Base-by-base conservation (phyloP, 2,797 vertebrate genomes). In the Valencia hispanica region DNA sequence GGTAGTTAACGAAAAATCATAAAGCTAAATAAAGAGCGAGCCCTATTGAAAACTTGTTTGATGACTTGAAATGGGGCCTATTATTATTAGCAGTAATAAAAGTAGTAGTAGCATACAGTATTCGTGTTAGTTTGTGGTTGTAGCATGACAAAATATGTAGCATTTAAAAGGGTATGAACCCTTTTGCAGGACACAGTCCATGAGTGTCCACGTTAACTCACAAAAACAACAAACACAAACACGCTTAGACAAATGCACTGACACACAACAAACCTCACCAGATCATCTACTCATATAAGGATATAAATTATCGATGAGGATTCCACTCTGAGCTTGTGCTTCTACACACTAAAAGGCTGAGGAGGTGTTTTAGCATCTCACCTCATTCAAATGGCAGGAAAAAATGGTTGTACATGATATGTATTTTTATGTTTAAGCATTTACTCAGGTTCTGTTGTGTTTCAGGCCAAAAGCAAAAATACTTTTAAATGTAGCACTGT, bases 281-380 rank as follows among this genome's bases (percentile, higher is more conserved):
- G 86, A 81, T 75, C 32, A 71, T 84, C 83, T 87, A 80, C 74
- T 90, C 81, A 83, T 89, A 88, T 91, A 82, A 80, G 71, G 72
- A 90, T 78, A 89, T 93, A 83, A 89, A 94, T 94, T 92, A 94
- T 93, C 82, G 74, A 94, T 92, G 72, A 84, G 86, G 83, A 85
- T 88, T 82, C 88, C 86, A 85, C 86, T 89, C 84, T 79, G 83
- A 73, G 79, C 78, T 79, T 80, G 68, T 78, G 85, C 76, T 48
- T 79, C 76, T 82, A 75, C 48, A 72, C 20, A 3, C 79, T 85
- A 80, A 90, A 92, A 88, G 80, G 88, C 87, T 89, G 90, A 90
- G 85, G 65, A 75, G 66, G 79, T 68, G 48, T 89, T 89, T 88
- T 68, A 55, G 70, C 25, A 2, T 84, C 80, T 86, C 75, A 81